A percentile compares a stretch with the other conserved stretches of the same genome.
Evolutionary conservation across 2,113 vertebrate species (phyloP).

Genomic region (Phalacrocorax carbo): DNA sequence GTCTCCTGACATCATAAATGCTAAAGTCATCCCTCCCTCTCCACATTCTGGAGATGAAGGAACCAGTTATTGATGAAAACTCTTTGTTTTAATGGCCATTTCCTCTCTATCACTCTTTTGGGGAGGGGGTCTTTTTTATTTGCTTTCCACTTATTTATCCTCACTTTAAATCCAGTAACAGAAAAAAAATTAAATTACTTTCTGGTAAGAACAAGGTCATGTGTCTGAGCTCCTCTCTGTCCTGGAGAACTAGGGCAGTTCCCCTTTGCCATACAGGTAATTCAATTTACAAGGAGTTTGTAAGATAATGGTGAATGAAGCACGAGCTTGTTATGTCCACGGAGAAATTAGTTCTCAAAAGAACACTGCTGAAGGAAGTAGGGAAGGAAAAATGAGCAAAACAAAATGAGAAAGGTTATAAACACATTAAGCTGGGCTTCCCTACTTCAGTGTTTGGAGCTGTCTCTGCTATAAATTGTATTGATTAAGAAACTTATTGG

Average conservation of each 20-base stretch:
- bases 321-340: not conserved
- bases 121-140: not conserved
- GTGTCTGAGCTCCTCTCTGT: not conserved
- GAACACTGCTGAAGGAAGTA: not conserved
- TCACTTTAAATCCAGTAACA: not conserved
- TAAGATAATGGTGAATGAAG: not conserved
- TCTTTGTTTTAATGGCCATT: not conserved
- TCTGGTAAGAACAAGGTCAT: not conserved
- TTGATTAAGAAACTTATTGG: conserved; percentile 43
- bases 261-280: conserved; percentile 1
- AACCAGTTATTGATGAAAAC: not conserved
- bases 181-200: not conserved
- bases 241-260: not conserved
- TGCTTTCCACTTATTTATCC: not conserved
- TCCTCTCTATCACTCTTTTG: not conserved
- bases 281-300: conserved; percentile 16
- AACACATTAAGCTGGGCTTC: not conserved
- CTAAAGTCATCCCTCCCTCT: not conserved
- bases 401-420: not conserved
- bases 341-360: conserved; percentile 22
- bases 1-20: not conserved
- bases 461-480: conserved; percentile 13
- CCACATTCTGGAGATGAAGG: not conserved
- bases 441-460: not conserved
- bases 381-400: conserved; percentile 18